Percentiles rank a stretch among this genome's conserved stretches.
Evolutionary conservation across 2,113 vertebrate species (phyloP).

Genomic region (Stomatorhinus ivindoensis): DNA sequence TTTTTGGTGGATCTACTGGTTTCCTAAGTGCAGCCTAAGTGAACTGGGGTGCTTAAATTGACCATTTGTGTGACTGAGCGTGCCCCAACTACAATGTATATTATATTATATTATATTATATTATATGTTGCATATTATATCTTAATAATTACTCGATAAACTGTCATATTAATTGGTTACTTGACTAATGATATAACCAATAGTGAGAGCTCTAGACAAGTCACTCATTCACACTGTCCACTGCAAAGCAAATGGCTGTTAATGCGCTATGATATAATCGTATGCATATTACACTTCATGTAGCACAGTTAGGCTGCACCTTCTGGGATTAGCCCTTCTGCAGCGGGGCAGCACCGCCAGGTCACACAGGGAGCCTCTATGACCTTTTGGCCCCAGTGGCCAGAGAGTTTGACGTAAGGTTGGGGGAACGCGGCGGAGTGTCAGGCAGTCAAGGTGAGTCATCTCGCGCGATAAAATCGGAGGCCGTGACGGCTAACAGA

Average conservation of each 20-base stretch:
- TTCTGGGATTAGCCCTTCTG: neutral
- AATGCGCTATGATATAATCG: neutral
- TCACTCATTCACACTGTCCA: neutral
- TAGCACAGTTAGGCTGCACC: neutral
- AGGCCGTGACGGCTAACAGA: conserved; percentile 31
- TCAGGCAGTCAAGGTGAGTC: conserved; percentile 35
- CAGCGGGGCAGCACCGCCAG: neutral
- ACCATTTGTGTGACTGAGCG: neutral
- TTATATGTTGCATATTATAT: neutral
- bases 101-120: neutral
- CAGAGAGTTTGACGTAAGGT: conserved; percentile 18
- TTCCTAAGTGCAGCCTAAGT: neutral
- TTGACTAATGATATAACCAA: neutral
- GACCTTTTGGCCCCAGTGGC: conserved; percentile 17
- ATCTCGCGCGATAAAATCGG: conserved; percentile 37
- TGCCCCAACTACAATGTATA: neutral
- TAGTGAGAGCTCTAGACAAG: neutral
- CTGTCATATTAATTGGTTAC: neutral
- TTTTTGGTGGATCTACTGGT: neutral
- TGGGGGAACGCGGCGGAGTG: conserved; percentile 29
- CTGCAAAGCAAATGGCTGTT: neutral
- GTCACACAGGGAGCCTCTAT: neutral
- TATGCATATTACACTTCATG: neutral
- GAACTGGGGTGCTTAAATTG: neutral
- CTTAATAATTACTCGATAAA: neutral